Evolutionary conservation across 2,888 invertebrate species (phyloP).

Genomic region (Andrena fulva): DNA sequence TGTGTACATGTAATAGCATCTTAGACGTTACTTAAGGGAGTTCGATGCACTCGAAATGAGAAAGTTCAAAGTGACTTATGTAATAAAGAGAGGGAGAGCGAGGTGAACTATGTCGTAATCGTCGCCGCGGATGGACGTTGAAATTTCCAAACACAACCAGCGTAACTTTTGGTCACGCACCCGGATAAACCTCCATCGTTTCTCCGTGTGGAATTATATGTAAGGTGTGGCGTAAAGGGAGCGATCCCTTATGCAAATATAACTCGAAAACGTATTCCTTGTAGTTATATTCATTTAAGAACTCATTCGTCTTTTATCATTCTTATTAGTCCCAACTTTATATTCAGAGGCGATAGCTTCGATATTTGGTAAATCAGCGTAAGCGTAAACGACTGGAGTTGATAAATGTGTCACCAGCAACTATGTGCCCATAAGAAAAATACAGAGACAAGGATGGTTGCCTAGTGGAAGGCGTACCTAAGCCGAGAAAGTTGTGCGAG

Average conservation of each 20-base stretch:
- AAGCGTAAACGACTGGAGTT: too few relatives aligned
- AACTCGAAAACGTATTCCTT: too few relatives aligned
- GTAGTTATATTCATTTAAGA: too few relatives aligned
- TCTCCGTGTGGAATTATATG: background rate
- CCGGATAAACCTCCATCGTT: background rate
- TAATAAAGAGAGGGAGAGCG: slow-evolving; percentile 75
- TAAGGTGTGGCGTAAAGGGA: background rate
- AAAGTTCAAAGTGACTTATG: slow-evolving; percentile 80
- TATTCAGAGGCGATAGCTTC: too few relatives aligned
- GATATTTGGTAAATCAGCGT: too few relatives aligned
- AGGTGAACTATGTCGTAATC: slow-evolving; percentile 71
- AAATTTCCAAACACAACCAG: slow-evolving; percentile 41
- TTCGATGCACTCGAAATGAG: slow-evolving; percentile 72
- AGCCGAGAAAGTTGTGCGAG: too few relatives aligned
- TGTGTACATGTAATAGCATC: slow-evolving; percentile 8
- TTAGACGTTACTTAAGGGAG: slow-evolving; percentile 50
- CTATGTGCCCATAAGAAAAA: too few relatives aligned
- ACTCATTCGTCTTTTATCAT: too few relatives aligned
- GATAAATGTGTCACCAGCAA: too few relatives aligned
- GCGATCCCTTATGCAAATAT: background rate
- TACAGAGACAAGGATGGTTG: too few relatives aligned
- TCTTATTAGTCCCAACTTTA: too few relatives aligned
- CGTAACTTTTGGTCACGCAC: slow-evolving; percentile 9
- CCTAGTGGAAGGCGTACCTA: too few relatives aligned
- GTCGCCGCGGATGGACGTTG: slow-evolving; percentile 54